Evolutionary conservation across 2,797 vertebrate species (phyloP).

Genomic region (Poecilia picta): DNA sequence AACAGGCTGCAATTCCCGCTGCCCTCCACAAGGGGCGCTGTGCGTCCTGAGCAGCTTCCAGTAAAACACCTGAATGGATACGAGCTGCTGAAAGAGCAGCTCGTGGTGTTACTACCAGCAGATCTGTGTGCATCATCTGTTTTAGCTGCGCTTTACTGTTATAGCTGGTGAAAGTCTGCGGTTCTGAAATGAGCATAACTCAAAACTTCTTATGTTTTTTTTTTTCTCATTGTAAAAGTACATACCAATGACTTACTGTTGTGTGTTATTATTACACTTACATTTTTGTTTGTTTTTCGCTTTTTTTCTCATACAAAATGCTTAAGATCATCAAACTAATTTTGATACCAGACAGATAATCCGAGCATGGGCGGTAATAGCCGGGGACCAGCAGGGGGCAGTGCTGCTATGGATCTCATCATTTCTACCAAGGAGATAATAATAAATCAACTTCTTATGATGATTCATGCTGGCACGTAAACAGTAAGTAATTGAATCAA

Average conservation of each 20-base stretch:
- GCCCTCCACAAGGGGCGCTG: slow-evolving; percentile 76
- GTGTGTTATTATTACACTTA: background rate
- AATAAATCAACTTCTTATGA: background rate
- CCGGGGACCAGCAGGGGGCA: too few species aligned
- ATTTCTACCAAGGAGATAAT: background rate
- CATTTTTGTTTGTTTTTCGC: background rate
- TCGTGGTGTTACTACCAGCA: background rate
- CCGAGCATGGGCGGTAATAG: background rate
- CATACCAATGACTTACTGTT: background rate
- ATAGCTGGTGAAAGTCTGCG: background rate
- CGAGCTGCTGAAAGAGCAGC: slow-evolving; percentile 58
- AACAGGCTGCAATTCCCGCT: slow-evolving; percentile 82
- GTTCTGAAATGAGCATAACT: background rate
- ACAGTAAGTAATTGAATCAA: background rate
- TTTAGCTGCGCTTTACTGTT: background rate
- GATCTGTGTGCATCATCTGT: background rate
- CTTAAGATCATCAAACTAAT: background rate
- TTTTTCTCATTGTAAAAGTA: background rate
- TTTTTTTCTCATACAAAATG: background rate
- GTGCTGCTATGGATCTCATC: background rate
- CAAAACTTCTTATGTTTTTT: background rate
- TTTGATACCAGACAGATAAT: background rate
- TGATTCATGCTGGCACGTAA: background rate
- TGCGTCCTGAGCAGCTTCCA: background rate
- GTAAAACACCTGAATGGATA: background rate